Base-by-base conservation (phyloP, 1,140 invertebrate genomes). In the Rhyzopertha dominica region DNA sequence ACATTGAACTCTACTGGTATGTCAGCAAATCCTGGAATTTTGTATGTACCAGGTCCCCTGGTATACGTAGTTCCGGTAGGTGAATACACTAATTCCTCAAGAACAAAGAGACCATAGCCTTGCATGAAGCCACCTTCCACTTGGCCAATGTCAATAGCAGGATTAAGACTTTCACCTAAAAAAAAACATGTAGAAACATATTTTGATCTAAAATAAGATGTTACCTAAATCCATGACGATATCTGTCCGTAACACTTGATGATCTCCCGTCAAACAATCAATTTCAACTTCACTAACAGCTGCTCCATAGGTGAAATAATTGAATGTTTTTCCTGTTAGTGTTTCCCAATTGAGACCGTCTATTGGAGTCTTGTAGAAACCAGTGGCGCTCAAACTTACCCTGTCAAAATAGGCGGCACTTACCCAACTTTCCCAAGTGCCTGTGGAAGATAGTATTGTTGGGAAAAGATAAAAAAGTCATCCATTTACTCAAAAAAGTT, bases 141-240 rank as follows among this genome's bases (percentile, higher is more conserved):
- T 73, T 97, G 94, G 0, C 93, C 94, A 60, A 97, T 89, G 56
- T 98, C 94, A 54, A 97, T 93, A 0, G 92, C 91, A 17, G 93
- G 93, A 72, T 97, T 97, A 19, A 97, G 68, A 71, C 90, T 95
- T 44, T 89, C 80, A 13, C 87, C 87, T 61, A 32, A 13, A 59
- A 47, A 28, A 32, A 13, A 34, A n/a, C 14, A 12, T 34, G n/a
- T 28, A 5, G 14, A 41, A 12, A 28, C 3, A 7, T 31, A 5
- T 31, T 31, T 16, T n/a, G 17, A 31, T 5, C 12, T 31, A 31
- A 12, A 16, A 5, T 24, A 8, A 30, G n/a, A 32, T 2, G 16
- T 45, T 49, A 62, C 79, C 79, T 37, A 96, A 74, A 71, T 97
- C 94, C 93, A 96, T 96, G 0, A 97, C 90, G 55, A 97, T 96